Base-by-base conservation (phyloP, 2,888 invertebrate species). In the Trissolcus japonicus region DNA sequence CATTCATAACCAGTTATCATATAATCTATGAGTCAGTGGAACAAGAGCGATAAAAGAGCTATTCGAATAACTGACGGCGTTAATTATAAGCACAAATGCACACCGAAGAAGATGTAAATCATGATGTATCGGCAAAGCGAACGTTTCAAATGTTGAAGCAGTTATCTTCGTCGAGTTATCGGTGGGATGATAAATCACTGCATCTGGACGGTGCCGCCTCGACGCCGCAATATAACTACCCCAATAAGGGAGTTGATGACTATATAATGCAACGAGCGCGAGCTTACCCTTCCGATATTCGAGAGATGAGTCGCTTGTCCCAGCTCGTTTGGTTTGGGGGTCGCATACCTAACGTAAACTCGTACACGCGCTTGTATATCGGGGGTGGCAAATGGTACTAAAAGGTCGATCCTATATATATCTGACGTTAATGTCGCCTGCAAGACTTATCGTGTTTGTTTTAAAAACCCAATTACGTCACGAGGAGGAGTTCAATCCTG, bases 121-220 rank as follows among this genome's bases (percentile, higher is more conserved):
- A 78, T 60, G 76, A 40, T 65, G 69, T 75, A 67, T 60, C 53
- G 53, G 56, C 54, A 51, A 51, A 40, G 75, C 73, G 78, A 82
- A 75, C 80, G 69, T 82, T 84, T 78, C 80, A 80, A 79, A 82
- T 72, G 82, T 82, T 81, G 81, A 74, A 78, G 80, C 78, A 75
- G 82, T 84, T 87, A 87, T 87, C 86, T 82, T 79, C 63, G 75
- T 61, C 61, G 79, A 82, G 82, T 85, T 88, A 88, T 88, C 88
- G 82, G 78, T 79, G 80, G 81, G 82, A 83, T 84, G 85, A 86
- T 88, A 87, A 88, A 88, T 88, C 87, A 87, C 80, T 73, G 76
- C 72, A 67, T 72, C 67, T 76, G 76, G 79, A 78, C 76, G 60
- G 51, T 75, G 76, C 80, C 79, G 79, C 78, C 77, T 79, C 62